These are phyloP conservation scores for Acanthornis magna DNA, from an alignment of 2,797 vertebrate species.

Conservation along the genomic window DNA sequence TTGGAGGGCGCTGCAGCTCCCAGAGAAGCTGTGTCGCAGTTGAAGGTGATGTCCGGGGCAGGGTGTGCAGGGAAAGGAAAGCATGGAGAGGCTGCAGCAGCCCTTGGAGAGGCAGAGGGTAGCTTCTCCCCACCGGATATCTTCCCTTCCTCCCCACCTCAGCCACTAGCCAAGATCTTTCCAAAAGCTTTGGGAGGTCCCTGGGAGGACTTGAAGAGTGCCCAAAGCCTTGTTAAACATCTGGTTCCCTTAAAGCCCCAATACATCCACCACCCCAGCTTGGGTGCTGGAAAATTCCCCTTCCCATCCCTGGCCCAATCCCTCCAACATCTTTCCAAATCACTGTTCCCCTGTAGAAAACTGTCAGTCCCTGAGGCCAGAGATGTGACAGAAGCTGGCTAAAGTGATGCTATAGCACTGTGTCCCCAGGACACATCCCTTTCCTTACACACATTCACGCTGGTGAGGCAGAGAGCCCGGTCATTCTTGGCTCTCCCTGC, in stretches of 20 bases:
- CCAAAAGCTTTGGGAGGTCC: background rate
- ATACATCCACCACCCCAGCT: background rate
- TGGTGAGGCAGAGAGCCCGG: slow-evolving; percentile 50
- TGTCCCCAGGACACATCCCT: slow-evolving; percentile 5
- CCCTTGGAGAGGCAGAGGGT: background rate
- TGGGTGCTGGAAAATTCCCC: background rate
- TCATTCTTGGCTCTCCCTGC: slow-evolving; percentile 60
- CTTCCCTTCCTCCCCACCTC: background rate
- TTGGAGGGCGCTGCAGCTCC: background rate
- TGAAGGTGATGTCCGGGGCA: background rate
- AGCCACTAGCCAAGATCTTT: background rate
- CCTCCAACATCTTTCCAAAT: background rate
- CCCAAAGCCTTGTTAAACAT: background rate
- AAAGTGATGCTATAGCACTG: background rate
- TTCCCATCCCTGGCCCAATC: background rate
- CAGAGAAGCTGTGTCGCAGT: background rate
- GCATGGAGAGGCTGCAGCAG: background rate
- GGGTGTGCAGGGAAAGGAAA: background rate
- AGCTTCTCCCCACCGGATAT: accelerated
- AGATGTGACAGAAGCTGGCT: background rate
- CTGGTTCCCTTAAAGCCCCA: background rate
- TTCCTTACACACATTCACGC: background rate
- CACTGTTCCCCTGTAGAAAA: background rate
- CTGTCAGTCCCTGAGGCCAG: background rate
- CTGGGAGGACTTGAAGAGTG: background rate